These are phyloP conservation scores for Halichoeres trimaculatus DNA, from an alignment of 2,113 vertebrate genomes.

Conservation along the genomic window DNA sequence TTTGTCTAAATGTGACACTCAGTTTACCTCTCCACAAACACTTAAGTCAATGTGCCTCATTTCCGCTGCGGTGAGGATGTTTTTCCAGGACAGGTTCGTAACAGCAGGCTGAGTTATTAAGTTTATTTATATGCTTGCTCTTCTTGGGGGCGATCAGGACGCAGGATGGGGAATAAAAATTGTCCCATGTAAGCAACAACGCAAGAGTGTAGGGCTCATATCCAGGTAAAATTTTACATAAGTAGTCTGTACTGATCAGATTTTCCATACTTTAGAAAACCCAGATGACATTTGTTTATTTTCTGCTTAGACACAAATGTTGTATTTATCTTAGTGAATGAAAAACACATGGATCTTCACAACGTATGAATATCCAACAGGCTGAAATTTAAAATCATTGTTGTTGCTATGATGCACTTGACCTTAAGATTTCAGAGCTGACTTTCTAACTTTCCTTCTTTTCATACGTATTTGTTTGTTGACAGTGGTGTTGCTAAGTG, in stretches of 20 bases:
- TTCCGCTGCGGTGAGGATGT: neutral
- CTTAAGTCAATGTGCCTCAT: constrained; percentile 3
- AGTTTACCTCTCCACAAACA: neutral
- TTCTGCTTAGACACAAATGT: neutral
- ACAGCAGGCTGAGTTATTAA: neutral
- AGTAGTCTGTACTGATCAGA: neutral
- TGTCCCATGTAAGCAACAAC: constrained; percentile 15
- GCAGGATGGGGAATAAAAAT: constrained; percentile 4
- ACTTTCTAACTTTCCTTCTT: too few relatives aligned
- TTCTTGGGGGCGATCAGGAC: neutral
- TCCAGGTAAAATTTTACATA: neutral
- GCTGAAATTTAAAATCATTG: too few relatives aligned
- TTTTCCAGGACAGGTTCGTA: constrained; percentile 10
- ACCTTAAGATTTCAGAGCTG: too few relatives aligned
- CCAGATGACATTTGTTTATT: neutral
- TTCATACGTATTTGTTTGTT: too few relatives aligned
- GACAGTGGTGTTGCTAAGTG: too few relatives aligned
- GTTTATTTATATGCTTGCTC: constrained; percentile 5
- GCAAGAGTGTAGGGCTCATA: neutral
- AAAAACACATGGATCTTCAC: too few relatives aligned
- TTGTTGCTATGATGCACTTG: too few relatives aligned
- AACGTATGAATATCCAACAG: too few relatives aligned
- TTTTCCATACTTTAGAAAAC: neutral
- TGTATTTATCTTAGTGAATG: too few relatives aligned
- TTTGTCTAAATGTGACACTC: constrained; percentile 10